A percentile compares a stretch with the other conserved stretches of the same genome.
Evolutionary conservation across 2,888 invertebrate species (phyloP).

Genomic region (Phengaris arion): DNA sequence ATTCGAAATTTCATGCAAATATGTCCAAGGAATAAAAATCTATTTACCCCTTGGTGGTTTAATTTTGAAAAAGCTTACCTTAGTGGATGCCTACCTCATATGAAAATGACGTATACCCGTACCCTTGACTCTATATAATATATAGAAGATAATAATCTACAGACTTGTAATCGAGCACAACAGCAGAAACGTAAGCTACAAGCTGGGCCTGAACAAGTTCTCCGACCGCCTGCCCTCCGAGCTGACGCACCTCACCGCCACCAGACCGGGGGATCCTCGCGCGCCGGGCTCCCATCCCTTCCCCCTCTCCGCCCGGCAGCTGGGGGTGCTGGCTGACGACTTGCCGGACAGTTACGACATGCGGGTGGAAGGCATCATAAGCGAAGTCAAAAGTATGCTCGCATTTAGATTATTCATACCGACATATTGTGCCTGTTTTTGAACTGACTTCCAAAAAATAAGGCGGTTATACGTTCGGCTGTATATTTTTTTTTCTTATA

Average conservation of each 20-base stretch:
- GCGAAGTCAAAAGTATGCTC: conserved; percentile 47
- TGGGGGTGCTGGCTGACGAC: conserved; percentile 42
- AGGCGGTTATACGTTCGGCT: too few relatives aligned
- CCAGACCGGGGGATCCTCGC: conserved; percentile 37
- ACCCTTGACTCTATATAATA: too few relatives aligned
- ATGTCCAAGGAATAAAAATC: too few relatives aligned
- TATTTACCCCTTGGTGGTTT: too few relatives aligned
- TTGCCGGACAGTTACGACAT: conserved; percentile 48
- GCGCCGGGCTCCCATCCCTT: conserved; percentile 42
- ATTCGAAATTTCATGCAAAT: too few relatives aligned
- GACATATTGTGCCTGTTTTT: too few relatives aligned
- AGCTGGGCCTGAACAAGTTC: conserved; percentile 50
- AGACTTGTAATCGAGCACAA: conserved; percentile 50
- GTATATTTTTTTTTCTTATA: too few relatives aligned
- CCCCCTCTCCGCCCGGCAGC: conserved; percentile 43
- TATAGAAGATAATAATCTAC: conserved; percentile 29
- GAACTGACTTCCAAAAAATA: too few relatives aligned
- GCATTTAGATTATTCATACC: too few relatives aligned
- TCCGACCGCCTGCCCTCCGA: conserved; percentile 49
- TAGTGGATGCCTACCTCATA: too few relatives aligned
- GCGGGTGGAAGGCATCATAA: conserved; percentile 50
- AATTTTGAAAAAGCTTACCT: too few relatives aligned
- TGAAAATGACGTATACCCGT: too few relatives aligned
- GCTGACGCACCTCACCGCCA: conserved; percentile 42
- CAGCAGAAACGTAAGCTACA: conserved; percentile 48